phyloP scores from a whole-genome alignment of 2,113 vertebrate genomes.

The Tychaedon coryphoeus region DNA sequence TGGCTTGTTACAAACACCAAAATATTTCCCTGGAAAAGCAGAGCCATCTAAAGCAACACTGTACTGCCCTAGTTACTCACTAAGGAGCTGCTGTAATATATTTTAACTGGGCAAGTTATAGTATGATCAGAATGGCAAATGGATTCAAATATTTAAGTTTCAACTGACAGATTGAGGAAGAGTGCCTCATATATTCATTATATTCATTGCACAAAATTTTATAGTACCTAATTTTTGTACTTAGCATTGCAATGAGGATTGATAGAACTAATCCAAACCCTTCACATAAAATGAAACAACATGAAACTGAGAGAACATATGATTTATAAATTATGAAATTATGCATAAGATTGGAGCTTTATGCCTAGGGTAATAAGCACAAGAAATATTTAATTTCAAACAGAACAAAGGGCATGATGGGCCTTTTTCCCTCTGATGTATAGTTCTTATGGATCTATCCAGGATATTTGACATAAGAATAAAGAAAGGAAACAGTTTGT shows the following conservation, averaged over 20 bases:
- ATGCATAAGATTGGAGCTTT: background rate
- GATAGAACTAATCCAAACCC: background rate
- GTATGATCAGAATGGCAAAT: background rate
- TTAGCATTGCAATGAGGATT: background rate
- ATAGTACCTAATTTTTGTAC: background rate
- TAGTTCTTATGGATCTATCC: background rate
- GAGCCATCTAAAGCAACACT: background rate
- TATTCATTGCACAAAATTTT: background rate
- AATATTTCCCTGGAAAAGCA: background rate
- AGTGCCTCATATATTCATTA: background rate
- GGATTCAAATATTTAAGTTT: background rate
- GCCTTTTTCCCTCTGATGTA: background rate
- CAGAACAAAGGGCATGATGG: background rate
- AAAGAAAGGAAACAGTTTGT: background rate
- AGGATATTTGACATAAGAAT: background rate
- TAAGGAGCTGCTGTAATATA: background rate
- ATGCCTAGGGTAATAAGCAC: background rate
- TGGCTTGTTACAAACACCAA: background rate
- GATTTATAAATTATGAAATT: background rate
- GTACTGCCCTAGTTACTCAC: background rate
- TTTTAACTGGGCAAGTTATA: background rate
- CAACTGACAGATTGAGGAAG: background rate
- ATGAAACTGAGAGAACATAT: background rate
- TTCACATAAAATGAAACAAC: background rate
- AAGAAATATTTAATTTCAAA: background rate